Conservation (phyloP, 2,113 vertebrate genomes). For the Brachionichthys hirsutus region DNA sequence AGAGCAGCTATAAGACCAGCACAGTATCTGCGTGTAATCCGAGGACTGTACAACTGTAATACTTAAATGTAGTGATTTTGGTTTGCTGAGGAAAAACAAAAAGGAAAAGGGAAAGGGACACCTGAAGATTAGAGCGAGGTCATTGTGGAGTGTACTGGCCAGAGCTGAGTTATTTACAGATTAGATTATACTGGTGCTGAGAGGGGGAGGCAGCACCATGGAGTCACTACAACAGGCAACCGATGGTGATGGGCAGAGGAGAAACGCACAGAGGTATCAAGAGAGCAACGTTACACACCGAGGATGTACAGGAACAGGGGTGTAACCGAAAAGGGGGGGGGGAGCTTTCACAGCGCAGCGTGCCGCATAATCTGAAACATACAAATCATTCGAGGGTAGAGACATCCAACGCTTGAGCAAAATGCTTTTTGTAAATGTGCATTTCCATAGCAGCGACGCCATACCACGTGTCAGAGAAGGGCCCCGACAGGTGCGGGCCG, state of each 20-base stretch:
- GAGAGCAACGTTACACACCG: slow-evolving; percentile 73
- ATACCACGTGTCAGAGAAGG: slow-evolving; percentile 24
- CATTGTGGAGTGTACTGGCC: slow-evolving; percentile 78
- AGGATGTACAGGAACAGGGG: slow-evolving; percentile 62
- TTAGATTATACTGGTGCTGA: slow-evolving; percentile 72
- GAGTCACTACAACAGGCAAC: slow-evolving; percentile 82
- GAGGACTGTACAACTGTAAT: slow-evolving; percentile 82
- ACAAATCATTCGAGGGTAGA: slow-evolving; percentile 44
- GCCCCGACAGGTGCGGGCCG: slow-evolving; percentile 21
- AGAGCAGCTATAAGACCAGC: slow-evolving; percentile 85
- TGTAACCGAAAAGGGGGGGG: slow-evolving; percentile 45
- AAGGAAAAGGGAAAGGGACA: slow-evolving; percentile 57
- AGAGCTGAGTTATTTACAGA: slow-evolving; percentile 79
- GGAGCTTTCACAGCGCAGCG: slow-evolving; percentile 47
- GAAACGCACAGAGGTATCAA: slow-evolving; percentile 72
- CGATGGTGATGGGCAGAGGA: slow-evolving; percentile 79
- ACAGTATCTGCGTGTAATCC: slow-evolving; percentile 75
- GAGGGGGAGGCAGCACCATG: slow-evolving; percentile 66
- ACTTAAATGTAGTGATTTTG: slow-evolving; percentile 84
- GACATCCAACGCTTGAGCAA: slow-evolving; percentile 28
- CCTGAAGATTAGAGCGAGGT: slow-evolving; percentile 78
- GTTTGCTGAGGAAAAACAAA: slow-evolving; percentile 69
- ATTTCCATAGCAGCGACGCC: slow-evolving; percentile 13
- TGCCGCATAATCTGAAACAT: slow-evolving; percentile 37
- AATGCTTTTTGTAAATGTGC: slow-evolving; percentile 11